phyloP scores from a whole-genome alignment of 2,888 invertebrate genomes.

The Eristalis tenax region DNA sequence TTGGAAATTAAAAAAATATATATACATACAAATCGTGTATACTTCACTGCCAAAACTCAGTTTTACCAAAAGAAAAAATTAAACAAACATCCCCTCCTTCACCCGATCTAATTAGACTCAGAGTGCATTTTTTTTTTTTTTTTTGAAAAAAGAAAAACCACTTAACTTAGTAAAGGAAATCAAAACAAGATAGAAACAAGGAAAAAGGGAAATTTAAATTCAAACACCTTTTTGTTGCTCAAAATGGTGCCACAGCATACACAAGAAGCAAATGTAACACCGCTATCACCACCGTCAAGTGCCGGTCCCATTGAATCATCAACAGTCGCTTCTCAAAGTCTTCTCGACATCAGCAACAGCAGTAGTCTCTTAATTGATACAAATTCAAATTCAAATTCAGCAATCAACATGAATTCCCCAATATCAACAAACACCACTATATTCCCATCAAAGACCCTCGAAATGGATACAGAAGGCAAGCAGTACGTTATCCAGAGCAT shows the following conservation, averaged over 20 bases:
- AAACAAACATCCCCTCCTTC: neutral
- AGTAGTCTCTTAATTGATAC: conserved; percentile 1
- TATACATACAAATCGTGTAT: neutral
- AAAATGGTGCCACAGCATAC: conserved; percentile 77
- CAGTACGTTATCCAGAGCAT: conserved; percentile 75
- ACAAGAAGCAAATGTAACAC: conserved; percentile 75
- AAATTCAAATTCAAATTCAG: conserved; percentile 23
- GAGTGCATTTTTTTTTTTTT: neutral
- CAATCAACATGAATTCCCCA: conserved; percentile 69
- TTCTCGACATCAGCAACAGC: conserved; percentile 15
- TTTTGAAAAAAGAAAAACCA: neutral
- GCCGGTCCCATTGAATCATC: conserved; percentile 61
- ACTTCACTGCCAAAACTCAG: neutral
- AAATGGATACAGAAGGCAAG: conserved; percentile 56
- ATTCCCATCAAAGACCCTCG: conserved; percentile 24
- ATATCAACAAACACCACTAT: conserved; percentile 29
- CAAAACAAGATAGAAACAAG: conserved; percentile 4
- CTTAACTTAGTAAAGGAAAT: neutral
- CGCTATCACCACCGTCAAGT: conserved; percentile 72
- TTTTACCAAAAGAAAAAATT: neutral
- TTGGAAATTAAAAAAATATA: neutral
- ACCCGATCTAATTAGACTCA: neutral
- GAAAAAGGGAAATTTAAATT: conserved; percentile 21
- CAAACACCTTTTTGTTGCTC: conserved; percentile 53
- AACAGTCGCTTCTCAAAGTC: conserved; percentile 10